A percentile compares a stretch with the other conserved stretches of the same genome.
Conservation (phyloP, 2,113 vertebrate genomes). For the Speoplatyrhinus poulsoni region DNA sequence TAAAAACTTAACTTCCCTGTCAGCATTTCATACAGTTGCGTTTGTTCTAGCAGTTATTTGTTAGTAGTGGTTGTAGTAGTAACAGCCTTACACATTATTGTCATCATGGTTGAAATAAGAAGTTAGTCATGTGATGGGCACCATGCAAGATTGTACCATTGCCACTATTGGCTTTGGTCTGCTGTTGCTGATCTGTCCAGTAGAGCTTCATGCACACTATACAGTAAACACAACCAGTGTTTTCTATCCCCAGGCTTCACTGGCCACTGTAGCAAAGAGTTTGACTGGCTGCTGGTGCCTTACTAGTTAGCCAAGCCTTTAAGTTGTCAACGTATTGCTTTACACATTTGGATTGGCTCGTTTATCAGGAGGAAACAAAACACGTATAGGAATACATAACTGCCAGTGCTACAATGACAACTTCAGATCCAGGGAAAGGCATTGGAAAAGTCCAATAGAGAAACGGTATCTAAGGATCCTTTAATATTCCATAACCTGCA, state of each 20-base stretch:
- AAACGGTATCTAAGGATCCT: too few species aligned
- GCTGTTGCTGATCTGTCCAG: background rate
- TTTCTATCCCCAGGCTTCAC: too few species aligned
- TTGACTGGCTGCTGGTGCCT: background rate
- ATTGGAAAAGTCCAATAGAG: background rate
- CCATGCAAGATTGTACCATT: background rate
- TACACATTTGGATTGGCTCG: background rate
- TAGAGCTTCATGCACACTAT: too few species aligned
- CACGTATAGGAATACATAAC: too few species aligned
- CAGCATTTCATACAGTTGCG: background rate
- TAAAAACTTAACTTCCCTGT: background rate
- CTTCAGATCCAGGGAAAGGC: too few species aligned
- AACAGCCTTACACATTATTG: background rate
- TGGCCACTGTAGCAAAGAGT: too few species aligned
- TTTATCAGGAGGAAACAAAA: background rate
- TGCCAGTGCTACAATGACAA: too few species aligned
- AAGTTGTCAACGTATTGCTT: background rate
- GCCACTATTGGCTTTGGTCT: background rate
- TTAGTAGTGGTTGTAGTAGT: background rate
- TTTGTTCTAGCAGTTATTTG: background rate
- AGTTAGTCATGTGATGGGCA: background rate
- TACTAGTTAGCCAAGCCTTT: background rate
- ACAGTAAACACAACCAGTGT: too few species aligned
- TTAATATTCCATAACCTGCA: too few species aligned
- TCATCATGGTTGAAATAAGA: background rate